phyloP scores from a whole-genome alignment of 2,113 vertebrate genomes.

The Heterotilapia buettikoferi region DNA sequence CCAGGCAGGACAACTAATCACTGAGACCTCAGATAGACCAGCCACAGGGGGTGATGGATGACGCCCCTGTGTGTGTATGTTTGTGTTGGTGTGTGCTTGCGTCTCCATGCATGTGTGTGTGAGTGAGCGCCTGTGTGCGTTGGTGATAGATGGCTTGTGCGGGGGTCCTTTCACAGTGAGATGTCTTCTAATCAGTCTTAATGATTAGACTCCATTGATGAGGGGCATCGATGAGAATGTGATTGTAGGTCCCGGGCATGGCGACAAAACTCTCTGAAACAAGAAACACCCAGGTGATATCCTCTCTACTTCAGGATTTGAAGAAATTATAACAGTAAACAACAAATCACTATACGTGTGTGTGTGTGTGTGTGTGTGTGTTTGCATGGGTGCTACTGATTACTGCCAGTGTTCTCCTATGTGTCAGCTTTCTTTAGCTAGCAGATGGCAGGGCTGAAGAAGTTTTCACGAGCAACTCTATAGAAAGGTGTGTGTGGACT shows the following conservation, averaged over 20 bases:
- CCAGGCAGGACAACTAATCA: conserved; percentile 70
- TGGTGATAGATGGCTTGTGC: conserved; percentile 51
- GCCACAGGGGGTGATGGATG: conserved; percentile 60
- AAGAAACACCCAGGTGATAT: not conserved
- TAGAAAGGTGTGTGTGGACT: conserved; percentile 6
- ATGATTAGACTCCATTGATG: conserved; percentile 59
- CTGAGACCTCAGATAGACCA: conserved; percentile 63
- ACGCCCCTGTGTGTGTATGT: conserved; percentile 20
- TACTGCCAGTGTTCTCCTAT: not conserved
- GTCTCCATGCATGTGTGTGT: not conserved
- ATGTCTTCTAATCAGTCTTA: conserved; percentile 67
- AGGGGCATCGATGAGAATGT: conserved; percentile 39
- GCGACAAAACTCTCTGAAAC: not conserved
- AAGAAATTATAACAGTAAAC: not conserved
- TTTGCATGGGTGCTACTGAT: not conserved
- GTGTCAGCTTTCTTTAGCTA: not conserved
- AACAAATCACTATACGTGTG: not conserved
- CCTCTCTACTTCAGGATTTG: not conserved
- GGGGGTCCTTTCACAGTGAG: conserved; percentile 59
- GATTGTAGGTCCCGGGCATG: conserved; percentile 17
- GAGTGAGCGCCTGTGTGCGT: not conserved
- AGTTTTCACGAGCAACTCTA: conserved; percentile 33
- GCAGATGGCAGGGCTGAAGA: not conserved
- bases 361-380: not conserved
- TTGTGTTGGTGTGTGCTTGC: not conserved